Percentiles rank a stretch among this genome's conserved stretches.
These are phyloP conservation scores for Bolinopsis microptera DNA, from an alignment of 37 sponge, comb jelly and placozoan species.

Conservation along the genomic window DNA sequence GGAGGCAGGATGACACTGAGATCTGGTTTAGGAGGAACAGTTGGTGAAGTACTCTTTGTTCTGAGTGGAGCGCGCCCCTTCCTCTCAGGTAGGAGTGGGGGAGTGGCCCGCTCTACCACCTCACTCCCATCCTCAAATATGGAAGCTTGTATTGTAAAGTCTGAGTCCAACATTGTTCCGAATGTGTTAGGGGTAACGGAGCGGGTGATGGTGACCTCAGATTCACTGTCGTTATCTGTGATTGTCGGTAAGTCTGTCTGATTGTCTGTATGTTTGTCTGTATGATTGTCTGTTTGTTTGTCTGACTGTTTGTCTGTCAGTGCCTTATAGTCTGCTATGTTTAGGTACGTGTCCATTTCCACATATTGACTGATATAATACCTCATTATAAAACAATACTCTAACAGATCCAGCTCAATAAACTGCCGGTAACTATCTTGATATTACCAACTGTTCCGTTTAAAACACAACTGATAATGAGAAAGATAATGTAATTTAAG, in stretches of 20 bases:
- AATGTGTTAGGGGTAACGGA: background rate
- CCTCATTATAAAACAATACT: too few species aligned
- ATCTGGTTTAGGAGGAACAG: background rate
- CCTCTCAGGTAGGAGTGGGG: background rate
- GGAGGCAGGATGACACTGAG: background rate
- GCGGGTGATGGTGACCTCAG: background rate
- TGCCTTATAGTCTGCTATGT: background rate
- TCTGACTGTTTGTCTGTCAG: background rate
- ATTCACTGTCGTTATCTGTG: background rate
- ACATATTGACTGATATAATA: background rate
- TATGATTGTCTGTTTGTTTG: background rate
- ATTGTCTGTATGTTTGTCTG: too few species aligned
- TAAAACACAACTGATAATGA: too few species aligned
- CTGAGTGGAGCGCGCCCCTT: background rate
- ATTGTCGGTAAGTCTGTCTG: background rate
- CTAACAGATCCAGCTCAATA: too few species aligned
- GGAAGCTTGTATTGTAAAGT: background rate
- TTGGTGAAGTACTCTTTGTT: background rate
- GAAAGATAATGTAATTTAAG: too few species aligned
- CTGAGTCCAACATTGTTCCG: background rate
- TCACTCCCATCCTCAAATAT: background rate
- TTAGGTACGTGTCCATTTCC: background rate
- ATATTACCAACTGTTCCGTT: too few species aligned
- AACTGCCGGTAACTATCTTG: too few species aligned
- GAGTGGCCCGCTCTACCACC: background rate